phyloP scores from a whole-genome alignment of 2,888 invertebrate genomes.

The Lithosia quadra region DNA sequence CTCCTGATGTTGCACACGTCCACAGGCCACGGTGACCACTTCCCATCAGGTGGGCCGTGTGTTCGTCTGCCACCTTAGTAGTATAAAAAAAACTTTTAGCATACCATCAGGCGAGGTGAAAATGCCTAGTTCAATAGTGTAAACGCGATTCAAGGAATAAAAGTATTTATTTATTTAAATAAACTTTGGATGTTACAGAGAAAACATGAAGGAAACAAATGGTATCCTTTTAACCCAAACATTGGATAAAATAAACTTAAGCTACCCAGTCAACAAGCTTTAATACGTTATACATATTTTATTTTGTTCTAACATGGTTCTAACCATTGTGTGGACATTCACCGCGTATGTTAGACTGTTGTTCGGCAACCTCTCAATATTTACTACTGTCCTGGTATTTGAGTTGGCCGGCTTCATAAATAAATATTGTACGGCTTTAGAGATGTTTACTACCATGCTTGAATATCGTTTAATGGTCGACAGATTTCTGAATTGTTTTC shows the following conservation, averaged over 20 bases:
- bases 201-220: neutral
- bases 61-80: too few species aligned
- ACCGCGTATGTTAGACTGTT: neutral
- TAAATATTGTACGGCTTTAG: neutral
- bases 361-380: neutral
- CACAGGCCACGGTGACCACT: too few species aligned
- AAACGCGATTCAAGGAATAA: too few species aligned
- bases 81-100: too few species aligned
- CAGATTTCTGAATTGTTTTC: too few species aligned
- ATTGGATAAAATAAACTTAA: neutral
- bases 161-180: too few species aligned
- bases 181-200: too few species aligned
- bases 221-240: neutral
- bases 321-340: neutral
- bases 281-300: neutral
- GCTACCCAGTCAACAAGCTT: neutral
- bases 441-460: neutral
- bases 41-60: too few species aligned
- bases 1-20: too few species aligned
- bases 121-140: too few species aligned
- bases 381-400: neutral
- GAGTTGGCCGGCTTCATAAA: neutral
- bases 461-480: neutral
- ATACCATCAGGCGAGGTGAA: too few species aligned
- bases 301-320: neutral